Evolutionary conservation across 2,113 vertebrate species (phyloP).

Genomic region (Pterophyllum scalare): DNA sequence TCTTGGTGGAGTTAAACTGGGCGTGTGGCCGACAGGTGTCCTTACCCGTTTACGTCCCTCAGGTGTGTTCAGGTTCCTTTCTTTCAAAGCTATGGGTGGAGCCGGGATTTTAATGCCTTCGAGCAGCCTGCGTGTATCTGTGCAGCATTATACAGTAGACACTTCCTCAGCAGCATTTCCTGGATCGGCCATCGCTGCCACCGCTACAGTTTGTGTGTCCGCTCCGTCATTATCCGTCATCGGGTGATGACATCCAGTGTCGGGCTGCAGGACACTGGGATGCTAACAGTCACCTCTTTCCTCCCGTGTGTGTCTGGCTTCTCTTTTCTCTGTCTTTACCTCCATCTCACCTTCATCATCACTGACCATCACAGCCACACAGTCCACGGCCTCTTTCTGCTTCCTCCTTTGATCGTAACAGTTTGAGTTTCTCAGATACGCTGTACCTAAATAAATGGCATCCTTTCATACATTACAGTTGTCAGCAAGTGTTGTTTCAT

Average conservation of each 20-base stretch:
- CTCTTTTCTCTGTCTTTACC: constrained; percentile 21
- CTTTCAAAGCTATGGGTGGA: too few relatives aligned
- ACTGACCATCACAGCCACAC: background rate
- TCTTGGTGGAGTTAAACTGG: background rate
- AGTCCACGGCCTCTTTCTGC: background rate
- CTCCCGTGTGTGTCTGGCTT: constrained; percentile 37
- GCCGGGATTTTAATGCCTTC: too few relatives aligned
- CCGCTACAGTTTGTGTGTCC: constrained; percentile 20
- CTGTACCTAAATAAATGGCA: background rate
- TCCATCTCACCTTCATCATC: constrained; percentile 13
- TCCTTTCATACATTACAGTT: constrained; percentile 22
- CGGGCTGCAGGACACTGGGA: constrained; percentile 56
- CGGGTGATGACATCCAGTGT: constrained; percentile 63
- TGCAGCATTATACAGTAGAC: constrained; percentile 34
- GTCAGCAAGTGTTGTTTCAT: constrained; percentile 74
- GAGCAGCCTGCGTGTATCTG: constrained; percentile 26
- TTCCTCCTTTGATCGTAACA: constrained; percentile 35
- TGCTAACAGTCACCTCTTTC: constrained; percentile 38
- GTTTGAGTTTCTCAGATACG: background rate
- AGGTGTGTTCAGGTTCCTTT: too few relatives aligned
- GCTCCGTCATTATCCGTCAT: constrained; percentile 54
- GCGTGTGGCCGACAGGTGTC: too few relatives aligned
- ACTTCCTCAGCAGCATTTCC: constrained; percentile 17
- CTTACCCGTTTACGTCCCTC: too few relatives aligned
- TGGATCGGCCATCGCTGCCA: constrained; percentile 34